Percentiles rank a stretch among this genome's conserved stretches.
Evolutionary conservation across 1,140 invertebrate species (phyloP).

Genomic region (Eurosta solidaginis): DNA sequence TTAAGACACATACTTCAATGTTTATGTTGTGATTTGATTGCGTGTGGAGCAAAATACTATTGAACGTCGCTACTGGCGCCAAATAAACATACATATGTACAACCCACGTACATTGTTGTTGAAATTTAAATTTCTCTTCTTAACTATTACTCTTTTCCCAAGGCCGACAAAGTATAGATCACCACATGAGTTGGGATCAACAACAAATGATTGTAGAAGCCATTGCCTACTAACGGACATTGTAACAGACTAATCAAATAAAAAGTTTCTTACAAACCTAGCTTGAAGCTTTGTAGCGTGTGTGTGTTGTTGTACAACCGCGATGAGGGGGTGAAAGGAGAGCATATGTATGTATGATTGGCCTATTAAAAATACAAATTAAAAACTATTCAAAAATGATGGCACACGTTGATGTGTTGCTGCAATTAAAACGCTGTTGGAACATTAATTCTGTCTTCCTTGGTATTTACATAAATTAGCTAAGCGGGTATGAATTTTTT

Average conservation of each 20-base stretch:
- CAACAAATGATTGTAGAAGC: too few species aligned
- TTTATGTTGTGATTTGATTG: neutral
- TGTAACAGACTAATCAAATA: conserved; percentile 17
- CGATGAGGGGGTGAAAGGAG: neutral
- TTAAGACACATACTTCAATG: conserved; percentile 7
- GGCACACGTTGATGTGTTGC: neutral
- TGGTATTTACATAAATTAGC: neutral
- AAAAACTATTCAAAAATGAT: conserved; percentile 11
- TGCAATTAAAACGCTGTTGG: conserved; percentile 30
- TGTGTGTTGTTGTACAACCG: too few species aligned
- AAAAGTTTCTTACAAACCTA: neutral
- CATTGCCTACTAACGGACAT: neutral
- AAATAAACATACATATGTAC: neutral
- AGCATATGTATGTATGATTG: neutral
- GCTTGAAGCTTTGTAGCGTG: too few species aligned
- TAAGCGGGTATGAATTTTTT: neutral
- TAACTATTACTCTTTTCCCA: neutral
- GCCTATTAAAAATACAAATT: conserved; percentile 21
- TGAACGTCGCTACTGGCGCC: neutral
- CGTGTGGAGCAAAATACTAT: neutral
- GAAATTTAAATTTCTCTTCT: conserved; percentile 5
- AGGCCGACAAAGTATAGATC: conserved; percentile 20
- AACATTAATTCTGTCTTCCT: neutral
- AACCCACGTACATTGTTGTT: conserved; percentile 15
- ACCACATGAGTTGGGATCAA: neutral